Evolutionary conservation across 2,113 vertebrate species (phyloP).

Genomic region (Merops nubicus): DNA sequence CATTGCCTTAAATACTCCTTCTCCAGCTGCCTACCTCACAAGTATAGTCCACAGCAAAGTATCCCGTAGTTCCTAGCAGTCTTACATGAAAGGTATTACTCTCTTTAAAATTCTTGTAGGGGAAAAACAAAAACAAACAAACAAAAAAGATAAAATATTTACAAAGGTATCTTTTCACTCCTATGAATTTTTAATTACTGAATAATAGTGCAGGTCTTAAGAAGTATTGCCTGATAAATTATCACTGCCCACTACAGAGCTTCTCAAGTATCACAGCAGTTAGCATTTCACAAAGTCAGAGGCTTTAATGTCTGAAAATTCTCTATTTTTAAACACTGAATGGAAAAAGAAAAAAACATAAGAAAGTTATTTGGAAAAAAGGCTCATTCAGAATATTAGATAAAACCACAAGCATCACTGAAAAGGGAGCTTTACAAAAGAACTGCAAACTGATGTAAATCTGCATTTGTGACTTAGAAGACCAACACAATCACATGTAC

Average conservation of each 20-base stretch:
- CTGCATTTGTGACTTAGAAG: not conserved
- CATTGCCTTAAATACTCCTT: not conserved
- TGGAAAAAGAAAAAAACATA: not conserved
- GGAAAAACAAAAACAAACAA: not conserved
- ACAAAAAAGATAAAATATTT: constrained; percentile 66
- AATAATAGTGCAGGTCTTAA: constrained; percentile 62
- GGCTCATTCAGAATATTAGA: not conserved
- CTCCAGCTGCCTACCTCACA: not conserved
- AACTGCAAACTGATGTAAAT: not conserved
- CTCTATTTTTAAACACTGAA: not conserved
- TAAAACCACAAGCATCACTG: not conserved
- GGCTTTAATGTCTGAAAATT: constrained; percentile 16
- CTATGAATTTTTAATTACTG: constrained; percentile 76
- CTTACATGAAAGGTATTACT: not conserved
- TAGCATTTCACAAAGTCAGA: constrained; percentile 44
- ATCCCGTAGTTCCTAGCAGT: not conserved
- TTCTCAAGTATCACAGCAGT: constrained; percentile 55
- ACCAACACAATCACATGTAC: not conserved
- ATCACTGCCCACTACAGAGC: not conserved
- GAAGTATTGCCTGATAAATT: constrained; percentile 54
- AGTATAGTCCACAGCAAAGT: not conserved
- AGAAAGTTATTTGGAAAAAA: not conserved
- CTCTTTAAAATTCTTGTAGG: not conserved
- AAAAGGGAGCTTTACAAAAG: not conserved
- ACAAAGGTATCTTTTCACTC: constrained; percentile 53